These are phyloP conservation scores for Mesaphorura yosii DNA, from an alignment of 1,140 invertebrate genomes.

Conservation along the genomic window DNA sequence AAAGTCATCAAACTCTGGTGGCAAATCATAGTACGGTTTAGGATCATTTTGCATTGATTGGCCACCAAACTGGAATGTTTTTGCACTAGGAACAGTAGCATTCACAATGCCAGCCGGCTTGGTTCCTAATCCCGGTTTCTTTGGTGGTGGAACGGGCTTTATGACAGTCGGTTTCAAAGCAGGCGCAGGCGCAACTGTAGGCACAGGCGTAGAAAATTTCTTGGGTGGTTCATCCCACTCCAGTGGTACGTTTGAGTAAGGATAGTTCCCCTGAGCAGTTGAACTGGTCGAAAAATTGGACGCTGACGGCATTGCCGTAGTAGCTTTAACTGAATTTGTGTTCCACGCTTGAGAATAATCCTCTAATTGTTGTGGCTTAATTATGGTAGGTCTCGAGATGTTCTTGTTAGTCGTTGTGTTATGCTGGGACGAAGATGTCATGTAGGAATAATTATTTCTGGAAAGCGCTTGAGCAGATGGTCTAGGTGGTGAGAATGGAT, in stretches of 20 bases:
- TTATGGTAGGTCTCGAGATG: not conserved
- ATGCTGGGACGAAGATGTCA: not conserved
- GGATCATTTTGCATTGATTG: not conserved
- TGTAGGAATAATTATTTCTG: not conserved
- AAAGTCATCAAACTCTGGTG: constrained; percentile 16
- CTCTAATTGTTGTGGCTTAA: constrained; percentile 5
- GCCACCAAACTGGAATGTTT: not conserved
- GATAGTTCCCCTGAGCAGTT: not conserved
- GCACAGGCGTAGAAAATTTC: constrained; percentile 2
- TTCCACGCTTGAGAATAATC: not conserved
- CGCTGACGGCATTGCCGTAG: too few relatives aligned
- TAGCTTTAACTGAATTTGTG: too few relatives aligned
- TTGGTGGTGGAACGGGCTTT: not conserved
- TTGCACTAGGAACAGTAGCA: not conserved
- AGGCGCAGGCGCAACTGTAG: not conserved
- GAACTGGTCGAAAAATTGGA: not conserved
- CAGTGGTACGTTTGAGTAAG: constrained; percentile 14
- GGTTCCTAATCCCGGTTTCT: constrained; percentile 1
- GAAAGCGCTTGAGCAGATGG: constrained; percentile 18
- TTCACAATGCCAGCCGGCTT: not conserved
- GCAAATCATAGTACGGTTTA: constrained; percentile 25
- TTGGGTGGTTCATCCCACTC: constrained; percentile 22
- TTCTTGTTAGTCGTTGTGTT: not conserved
- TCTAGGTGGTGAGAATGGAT: constrained; percentile 29
- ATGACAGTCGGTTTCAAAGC: constrained; percentile 18